Evolutionary conservation across 2,797 vertebrate species (phyloP).

Genomic region (Spheniscus humboldti): DNA sequence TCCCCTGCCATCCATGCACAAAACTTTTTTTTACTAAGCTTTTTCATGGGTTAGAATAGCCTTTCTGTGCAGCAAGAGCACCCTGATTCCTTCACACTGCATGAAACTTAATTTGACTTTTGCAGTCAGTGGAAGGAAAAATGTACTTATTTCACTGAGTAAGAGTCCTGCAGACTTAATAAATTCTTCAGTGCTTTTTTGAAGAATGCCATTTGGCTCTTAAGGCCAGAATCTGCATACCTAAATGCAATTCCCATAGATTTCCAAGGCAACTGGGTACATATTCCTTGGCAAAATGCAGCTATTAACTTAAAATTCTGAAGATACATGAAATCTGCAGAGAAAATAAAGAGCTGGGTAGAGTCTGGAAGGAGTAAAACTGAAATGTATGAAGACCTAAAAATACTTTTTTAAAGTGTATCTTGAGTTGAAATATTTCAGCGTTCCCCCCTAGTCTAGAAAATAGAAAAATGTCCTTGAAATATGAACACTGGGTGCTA

Average conservation of each 20-base stretch:
- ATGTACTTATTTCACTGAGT: background rate
- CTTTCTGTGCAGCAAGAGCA: background rate
- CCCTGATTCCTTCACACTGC: background rate
- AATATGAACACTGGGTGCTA: background rate
- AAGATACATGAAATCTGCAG: background rate
- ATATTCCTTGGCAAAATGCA: background rate
- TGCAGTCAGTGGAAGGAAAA: background rate
- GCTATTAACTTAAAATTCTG: background rate
- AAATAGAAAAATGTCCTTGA: background rate
- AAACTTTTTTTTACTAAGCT: background rate
- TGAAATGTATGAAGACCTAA: background rate
- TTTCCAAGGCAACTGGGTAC: background rate
- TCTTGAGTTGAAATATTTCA: background rate
- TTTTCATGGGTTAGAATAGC: background rate
- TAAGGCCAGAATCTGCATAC: background rate
- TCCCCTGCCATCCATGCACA: background rate
- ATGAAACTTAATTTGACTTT: background rate
- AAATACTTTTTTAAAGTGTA: background rate
- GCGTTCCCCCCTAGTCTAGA: background rate
- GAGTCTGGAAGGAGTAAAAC: background rate
- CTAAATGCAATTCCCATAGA: background rate
- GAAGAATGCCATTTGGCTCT: background rate
- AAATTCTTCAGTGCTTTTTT: background rate
- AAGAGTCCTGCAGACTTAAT: conserved; percentile 16
- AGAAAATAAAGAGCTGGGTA: background rate